Evolutionary conservation across 2,797 vertebrate genomes (phyloP), one percentile per base, ranked within the genome.

Genomic region (Caiman crocodilus): DNA sequence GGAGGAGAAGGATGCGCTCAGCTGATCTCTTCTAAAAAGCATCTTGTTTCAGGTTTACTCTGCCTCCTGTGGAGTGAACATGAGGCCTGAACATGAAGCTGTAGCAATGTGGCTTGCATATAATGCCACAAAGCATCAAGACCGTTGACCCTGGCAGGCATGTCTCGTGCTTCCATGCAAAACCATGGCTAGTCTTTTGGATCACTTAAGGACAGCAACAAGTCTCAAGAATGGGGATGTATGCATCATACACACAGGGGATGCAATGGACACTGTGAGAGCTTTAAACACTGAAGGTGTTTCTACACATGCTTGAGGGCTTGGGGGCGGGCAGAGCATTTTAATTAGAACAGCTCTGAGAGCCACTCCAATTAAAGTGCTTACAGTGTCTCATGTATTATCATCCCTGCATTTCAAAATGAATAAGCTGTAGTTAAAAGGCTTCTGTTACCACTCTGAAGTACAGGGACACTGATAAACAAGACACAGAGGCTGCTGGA

Each of bases 201-300:
- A 8, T 30, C 32, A 20, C 50, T 35, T 89, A n/a, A 30, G 64
- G 89, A 55, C 3, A 84, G 32, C n/a, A 78, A 56, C 4, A 35
- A 2, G 4, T 3, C 18, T 79, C 56, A 55, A 81, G 56, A 63
- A 71, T 75, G 21, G 74, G 82, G 76, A 69, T 0, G 0, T 4
- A 25, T 1, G 5, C 4, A 76, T 83, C n/a, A 25, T 32, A 76
- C 9, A 35, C 5, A 79, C 21, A 56, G 56, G 18, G 30, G 5
- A 25, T 20, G 30, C 13, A 6, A 32, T 8, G 65, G 30, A 30
- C 65, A 32, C 17, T 20, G 65, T 6, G 65, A 35, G n/a, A 32
- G 21, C 30, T 67, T 50, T 50, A 50, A 50, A 50, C 42, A 50
- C 42, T 10, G 11, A 50, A 50, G 42, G 42, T 10, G 42, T 50